Percentiles rank a stretch among this genome's conserved stretches.
These are phyloP conservation scores for Cremastinae sp. DNA, from an alignment of 2,888 invertebrate species.

Conservation along the genomic window DNA sequence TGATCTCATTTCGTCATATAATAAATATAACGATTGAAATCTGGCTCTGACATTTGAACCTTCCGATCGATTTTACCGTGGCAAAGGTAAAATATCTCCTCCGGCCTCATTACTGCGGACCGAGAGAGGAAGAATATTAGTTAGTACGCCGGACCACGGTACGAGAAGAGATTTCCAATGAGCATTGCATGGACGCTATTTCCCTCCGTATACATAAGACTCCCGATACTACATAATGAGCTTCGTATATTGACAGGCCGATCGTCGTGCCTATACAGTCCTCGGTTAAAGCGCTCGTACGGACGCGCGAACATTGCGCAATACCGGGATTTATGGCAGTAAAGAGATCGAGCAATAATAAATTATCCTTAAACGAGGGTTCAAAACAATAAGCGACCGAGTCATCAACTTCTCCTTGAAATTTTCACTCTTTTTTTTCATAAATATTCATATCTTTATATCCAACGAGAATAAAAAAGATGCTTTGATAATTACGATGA, in stretches of 20 bases:
- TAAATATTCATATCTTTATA: slow-evolving; percentile 8
- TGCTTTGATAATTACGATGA: slow-evolving; percentile 49
- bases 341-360: background rate
- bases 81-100: slow-evolving; percentile 40
- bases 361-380: background rate
- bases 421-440: background rate
- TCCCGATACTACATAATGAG: slow-evolving; percentile 33
- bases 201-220: background rate
- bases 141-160: background rate
- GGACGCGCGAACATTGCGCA: slow-evolving; percentile 34
- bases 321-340: slow-evolving; percentile 1
- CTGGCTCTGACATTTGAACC: slow-evolving; percentile 45
- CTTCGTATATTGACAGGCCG: slow-evolving; percentile 22
- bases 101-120: slow-evolving; percentile 41
- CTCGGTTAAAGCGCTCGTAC: slow-evolving; percentile 10
- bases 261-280: slow-evolving; percentile 11
- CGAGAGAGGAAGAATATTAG: background rate
- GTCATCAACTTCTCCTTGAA: background rate
- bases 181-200: slow-evolving; percentile 21
- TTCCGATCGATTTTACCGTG: slow-evolving; percentile 27
- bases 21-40: slow-evolving; percentile 49
- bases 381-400: too few relatives aligned
- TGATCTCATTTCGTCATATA: slow-evolving; percentile 44
- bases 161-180: slow-evolving; percentile 33
- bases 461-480: slow-evolving; percentile 48